These are phyloP conservation scores for Pogonomyrmex barbatus DNA, from an alignment of 1,140 invertebrate species.

Conservation along the genomic window DNA sequence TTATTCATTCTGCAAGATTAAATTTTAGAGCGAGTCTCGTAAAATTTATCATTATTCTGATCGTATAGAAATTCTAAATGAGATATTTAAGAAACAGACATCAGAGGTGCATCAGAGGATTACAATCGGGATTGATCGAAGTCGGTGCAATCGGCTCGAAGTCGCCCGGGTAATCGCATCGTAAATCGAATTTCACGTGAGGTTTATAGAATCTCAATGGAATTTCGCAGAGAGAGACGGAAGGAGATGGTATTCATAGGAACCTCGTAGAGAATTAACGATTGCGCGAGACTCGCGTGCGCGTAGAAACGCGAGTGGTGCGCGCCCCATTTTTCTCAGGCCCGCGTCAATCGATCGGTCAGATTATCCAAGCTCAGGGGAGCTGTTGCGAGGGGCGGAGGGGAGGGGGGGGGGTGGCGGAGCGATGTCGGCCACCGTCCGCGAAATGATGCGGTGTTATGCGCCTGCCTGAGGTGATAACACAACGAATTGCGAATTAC, in stretches of 20 bases:
- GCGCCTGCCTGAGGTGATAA: conserved; percentile 52
- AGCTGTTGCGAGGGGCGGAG: background rate
- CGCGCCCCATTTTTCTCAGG: background rate
- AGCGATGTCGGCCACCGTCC: conserved; percentile 38
- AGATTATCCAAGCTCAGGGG: conserved; percentile 23
- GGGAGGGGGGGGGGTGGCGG: background rate
- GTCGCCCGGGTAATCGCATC: background rate
- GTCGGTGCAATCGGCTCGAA: background rate
- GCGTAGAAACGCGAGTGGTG: background rate
- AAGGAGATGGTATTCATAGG: too few relatives aligned
- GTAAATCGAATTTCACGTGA: background rate
- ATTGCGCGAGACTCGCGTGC: background rate
- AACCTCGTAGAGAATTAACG: background rate
- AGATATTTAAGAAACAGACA: background rate
- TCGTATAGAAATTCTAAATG: conserved; percentile 9
- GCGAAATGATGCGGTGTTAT: conserved; percentile 10
- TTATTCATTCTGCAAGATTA: conserved; percentile 20
- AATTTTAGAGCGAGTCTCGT: too few relatives aligned
- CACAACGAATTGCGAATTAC: conserved; percentile 70
- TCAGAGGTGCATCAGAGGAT: conserved; percentile 35
- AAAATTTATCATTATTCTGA: conserved; percentile 14
- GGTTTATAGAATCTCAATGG: background rate
- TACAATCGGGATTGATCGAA: background rate
- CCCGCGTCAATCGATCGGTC: background rate
- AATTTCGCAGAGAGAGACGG: background rate